These are phyloP conservation scores for Rapana venosa DNA, from an alignment of 2,888 invertebrate genomes.

Conservation along the genomic window DNA sequence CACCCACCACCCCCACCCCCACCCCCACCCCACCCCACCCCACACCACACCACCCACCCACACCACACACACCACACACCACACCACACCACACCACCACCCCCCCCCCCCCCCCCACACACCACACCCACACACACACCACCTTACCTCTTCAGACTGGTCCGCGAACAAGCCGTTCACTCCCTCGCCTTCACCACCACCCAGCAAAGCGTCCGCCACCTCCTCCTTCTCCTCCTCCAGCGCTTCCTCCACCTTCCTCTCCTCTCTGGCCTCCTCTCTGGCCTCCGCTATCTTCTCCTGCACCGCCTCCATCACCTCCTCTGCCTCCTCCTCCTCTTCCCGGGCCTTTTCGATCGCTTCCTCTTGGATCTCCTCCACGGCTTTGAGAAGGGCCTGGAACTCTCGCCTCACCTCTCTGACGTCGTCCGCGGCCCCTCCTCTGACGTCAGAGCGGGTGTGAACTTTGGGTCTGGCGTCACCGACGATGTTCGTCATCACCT, in stretches of 20 bases:
- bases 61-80: too few relatives aligned
- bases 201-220: neutral
- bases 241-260: neutral
- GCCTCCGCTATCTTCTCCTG: conserved; percentile 32
- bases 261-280: neutral
- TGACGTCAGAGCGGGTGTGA: neutral
- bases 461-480: conserved; percentile 29
- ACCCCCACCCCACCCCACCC: too few relatives aligned
- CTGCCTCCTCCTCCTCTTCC: conserved; percentile 45
- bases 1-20: too few relatives aligned
- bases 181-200: neutral
- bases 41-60: too few relatives aligned
- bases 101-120: too few relatives aligned
- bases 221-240: neutral
- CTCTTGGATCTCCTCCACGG: conserved; percentile 50
- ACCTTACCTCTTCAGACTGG: conserved; percentile 30
- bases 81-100: too few relatives aligned
- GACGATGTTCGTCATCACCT: conserved; percentile 1
- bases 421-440: neutral
- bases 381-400: conserved; percentile 50
- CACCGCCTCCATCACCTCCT: conserved; percentile 36
- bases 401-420: conserved; percentile 48
- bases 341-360: conserved; percentile 49
- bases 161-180: conserved; percentile 34
- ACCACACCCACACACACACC: neutral